phyloP scores from a whole-genome alignment of 2,888 invertebrate species.

The Acanthoscelides obtectus region DNA sequence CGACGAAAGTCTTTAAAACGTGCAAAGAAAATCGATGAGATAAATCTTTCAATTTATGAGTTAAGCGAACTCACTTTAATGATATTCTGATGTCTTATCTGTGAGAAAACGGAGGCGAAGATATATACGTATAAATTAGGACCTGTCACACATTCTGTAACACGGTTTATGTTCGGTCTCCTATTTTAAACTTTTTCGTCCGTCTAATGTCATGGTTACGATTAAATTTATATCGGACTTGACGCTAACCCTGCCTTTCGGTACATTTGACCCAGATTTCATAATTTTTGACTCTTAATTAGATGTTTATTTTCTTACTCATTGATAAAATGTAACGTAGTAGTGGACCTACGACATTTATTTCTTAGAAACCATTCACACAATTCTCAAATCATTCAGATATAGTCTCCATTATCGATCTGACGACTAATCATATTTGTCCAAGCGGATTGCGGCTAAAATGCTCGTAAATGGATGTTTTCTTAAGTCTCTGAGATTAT shows the following conservation, averaged over 20 bases:
- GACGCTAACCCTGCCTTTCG: neutral
- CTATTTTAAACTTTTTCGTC: neutral
- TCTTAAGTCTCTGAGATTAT: too few species aligned
- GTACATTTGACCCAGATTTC: neutral
- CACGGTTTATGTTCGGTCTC: neutral
- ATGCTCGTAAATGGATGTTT: too few species aligned
- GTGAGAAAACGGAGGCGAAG: neutral
- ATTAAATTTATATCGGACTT: too few species aligned
- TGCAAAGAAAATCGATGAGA: too few species aligned
- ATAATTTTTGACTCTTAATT: neutral
- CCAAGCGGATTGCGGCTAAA: too few species aligned
- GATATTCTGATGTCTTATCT: neutral
- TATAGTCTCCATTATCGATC: too few species aligned
- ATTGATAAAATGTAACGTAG: neutral
- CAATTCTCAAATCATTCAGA: too few species aligned
- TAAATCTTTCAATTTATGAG: too few species aligned
- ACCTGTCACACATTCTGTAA: neutral
- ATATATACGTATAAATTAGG: neutral
- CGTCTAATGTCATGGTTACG: neutral
- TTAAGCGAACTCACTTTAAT: neutral
- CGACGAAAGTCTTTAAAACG: too few species aligned
- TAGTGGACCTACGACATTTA: too few species aligned
- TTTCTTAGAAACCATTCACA: too few species aligned
- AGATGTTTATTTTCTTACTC: neutral
- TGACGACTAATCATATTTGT: too few species aligned